Conservation (phyloP, 2,797 vertebrate genomes). For the Agapornis canus region DNA sequence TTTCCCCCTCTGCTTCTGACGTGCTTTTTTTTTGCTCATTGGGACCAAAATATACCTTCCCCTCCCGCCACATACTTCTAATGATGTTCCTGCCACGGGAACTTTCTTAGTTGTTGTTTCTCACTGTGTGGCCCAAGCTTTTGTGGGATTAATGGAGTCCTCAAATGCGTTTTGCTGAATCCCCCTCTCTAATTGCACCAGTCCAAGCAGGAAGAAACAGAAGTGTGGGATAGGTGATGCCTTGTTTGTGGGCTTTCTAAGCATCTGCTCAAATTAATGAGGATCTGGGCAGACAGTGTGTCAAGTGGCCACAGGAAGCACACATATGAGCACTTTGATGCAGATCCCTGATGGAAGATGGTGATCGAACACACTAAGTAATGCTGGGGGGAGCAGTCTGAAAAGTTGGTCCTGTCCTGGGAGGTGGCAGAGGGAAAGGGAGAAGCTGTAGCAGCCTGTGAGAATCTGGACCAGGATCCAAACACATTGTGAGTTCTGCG, state of each 20-base stretch:
- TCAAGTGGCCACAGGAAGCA: background rate
- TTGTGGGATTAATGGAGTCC: background rate
- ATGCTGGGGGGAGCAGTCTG: background rate
- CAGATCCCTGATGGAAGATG: background rate
- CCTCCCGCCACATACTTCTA: background rate
- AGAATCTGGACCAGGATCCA: conserved; percentile 23
- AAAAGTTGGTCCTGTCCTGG: background rate
- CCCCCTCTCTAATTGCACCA: background rate
- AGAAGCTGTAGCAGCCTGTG: background rate
- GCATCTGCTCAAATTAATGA: conserved; percentile 7
- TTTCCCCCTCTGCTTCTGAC: background rate
- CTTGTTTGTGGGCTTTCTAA: background rate
- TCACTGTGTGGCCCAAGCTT: background rate
- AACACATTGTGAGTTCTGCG: background rate
- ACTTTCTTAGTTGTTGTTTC: background rate
- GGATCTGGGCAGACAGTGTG: background rate
- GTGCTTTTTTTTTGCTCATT: background rate
- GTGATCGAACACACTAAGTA: background rate
- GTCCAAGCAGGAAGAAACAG: background rate
- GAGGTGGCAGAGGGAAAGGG: background rate
- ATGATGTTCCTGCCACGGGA: background rate
- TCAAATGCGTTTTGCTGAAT: background rate
- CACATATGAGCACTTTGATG: background rate
- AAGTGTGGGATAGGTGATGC: background rate
- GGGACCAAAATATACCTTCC: background rate